These are phyloP conservation scores for Parnassius mnemosyne DNA, from an alignment of 2,888 invertebrate genomes.

Conservation along the genomic window DNA sequence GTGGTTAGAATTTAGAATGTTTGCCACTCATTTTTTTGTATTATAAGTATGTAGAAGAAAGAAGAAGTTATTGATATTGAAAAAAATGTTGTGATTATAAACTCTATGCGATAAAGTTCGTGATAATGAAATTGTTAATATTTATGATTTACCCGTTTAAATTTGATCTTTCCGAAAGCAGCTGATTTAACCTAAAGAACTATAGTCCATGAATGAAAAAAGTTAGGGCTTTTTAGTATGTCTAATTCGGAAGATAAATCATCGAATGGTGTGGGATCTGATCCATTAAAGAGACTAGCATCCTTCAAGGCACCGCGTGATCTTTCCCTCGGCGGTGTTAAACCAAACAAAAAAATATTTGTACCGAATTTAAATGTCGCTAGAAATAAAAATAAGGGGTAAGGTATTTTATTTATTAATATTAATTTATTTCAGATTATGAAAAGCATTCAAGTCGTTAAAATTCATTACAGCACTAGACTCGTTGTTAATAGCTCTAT, in stretches of 20 bases:
- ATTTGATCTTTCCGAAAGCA: background rate
- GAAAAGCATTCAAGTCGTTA: no score
- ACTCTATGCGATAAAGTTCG: no score
- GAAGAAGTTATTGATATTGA: no score
- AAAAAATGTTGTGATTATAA: no score
- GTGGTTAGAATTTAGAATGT: no score
- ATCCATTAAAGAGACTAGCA: conserved; percentile 67
- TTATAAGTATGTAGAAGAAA: no score
- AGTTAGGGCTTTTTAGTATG: conserved; percentile 40
- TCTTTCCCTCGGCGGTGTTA: conserved; percentile 76
- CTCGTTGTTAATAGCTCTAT: no score
- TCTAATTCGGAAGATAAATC: conserved; percentile 54
- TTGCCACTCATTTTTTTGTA: no score
- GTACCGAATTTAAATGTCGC: conserved; percentile 82
- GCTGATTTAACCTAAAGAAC: conserved; percentile 3
- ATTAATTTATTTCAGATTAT: conserved; percentile 3
- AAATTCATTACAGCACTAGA: no score
- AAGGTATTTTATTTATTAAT: conserved; percentile 27
- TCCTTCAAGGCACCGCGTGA: conserved; percentile 80
- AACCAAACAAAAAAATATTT: conserved; percentile 79
- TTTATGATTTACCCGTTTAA: no score
- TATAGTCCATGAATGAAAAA: conserved; percentile 9
- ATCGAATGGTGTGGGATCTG: conserved; percentile 48
- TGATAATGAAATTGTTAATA: no score
- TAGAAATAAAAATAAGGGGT: conserved; percentile 81